Conservation (phyloP, 2,888 invertebrate species). For the Encarsia formosa region DNA sequence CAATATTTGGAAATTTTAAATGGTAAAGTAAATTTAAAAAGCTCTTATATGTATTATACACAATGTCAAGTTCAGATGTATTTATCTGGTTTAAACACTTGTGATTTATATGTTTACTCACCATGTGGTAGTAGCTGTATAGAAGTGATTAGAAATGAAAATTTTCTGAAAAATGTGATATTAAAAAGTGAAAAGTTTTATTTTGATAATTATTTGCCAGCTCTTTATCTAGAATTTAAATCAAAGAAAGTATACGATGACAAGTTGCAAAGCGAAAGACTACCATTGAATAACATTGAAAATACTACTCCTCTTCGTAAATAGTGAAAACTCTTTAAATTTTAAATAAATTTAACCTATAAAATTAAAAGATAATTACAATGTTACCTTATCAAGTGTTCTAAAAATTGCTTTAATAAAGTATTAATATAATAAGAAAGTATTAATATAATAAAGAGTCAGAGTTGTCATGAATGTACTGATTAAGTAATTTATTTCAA, state of each 20-base stretch:
- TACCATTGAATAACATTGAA: too few relatives aligned
- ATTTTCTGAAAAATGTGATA: not conserved
- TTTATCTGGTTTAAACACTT: slow-evolving; percentile 3
- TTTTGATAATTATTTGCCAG: not conserved
- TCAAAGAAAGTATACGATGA: too few relatives aligned
- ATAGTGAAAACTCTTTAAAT: too few relatives aligned
- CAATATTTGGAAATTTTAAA: not conserved
- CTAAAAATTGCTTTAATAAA: not conserved
- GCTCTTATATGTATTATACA: slow-evolving; percentile 4
- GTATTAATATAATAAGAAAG: not conserved
- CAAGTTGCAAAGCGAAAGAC: too few relatives aligned
- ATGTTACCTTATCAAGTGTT: too few relatives aligned
- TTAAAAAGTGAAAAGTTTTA: not conserved
- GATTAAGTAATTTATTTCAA: not conserved
- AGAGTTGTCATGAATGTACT: not conserved
- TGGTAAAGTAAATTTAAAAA: not conserved
- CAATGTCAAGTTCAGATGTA: slow-evolving; percentile 19
- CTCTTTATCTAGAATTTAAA: too few relatives aligned
- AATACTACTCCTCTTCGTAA: too few relatives aligned
- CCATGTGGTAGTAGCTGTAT: not conserved
- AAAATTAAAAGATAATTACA: too few relatives aligned
- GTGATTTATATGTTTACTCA: slow-evolving; percentile 18
- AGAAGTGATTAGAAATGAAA: not conserved
- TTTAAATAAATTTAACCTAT: too few relatives aligned
- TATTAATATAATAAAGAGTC: not conserved